Conservation (phyloP, 2,797 vertebrate species). For the Alauda arvensis region DNA sequence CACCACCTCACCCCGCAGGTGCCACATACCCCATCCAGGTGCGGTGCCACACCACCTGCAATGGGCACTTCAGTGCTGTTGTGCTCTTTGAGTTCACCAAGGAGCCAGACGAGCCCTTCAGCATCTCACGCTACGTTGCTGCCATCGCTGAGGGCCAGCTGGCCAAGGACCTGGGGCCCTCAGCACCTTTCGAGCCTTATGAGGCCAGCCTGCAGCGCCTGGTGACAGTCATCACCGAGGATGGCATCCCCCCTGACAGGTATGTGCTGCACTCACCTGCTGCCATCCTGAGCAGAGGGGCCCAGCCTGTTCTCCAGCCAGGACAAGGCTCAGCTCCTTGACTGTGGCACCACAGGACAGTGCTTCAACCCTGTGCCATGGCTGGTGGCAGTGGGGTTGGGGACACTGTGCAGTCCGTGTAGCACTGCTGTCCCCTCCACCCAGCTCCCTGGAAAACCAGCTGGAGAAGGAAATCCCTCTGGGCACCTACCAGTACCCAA, state of each 20-base stretch:
- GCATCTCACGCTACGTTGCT: conserved; percentile 80
- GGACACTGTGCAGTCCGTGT: neutral
- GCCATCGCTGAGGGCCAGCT: conserved; percentile 69
- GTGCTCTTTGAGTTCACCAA: conserved; percentile 81
- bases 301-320: neutral
- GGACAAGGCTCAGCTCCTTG: neutral
- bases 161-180: conserved; percentile 76
- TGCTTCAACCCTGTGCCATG: rapidly evolving
- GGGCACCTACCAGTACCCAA: conserved; percentile 33
- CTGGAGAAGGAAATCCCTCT: conserved; percentile 62
- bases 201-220: conserved; percentile 21
- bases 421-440: neutral
- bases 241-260: conserved; percentile 74
- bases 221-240: conserved; percentile 49
- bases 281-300: neutral
- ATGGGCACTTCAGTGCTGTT: conserved; percentile 75
- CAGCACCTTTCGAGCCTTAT: conserved; percentile 68
- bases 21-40: conserved; percentile 71
- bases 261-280: conserved; percentile 4
- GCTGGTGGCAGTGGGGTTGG: neutral
- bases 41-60: conserved; percentile 61
- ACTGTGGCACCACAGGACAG: too few species aligned
- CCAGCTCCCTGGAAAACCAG: conserved; percentile 41
- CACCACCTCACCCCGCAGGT: conserved; percentile 60
- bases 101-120: conserved; percentile 67